Evolutionary conservation across 2,888 invertebrate species (phyloP), one percentile per base, ranked within the genome.

Genomic region (Acanthosoma haemorrhoidale): DNA sequence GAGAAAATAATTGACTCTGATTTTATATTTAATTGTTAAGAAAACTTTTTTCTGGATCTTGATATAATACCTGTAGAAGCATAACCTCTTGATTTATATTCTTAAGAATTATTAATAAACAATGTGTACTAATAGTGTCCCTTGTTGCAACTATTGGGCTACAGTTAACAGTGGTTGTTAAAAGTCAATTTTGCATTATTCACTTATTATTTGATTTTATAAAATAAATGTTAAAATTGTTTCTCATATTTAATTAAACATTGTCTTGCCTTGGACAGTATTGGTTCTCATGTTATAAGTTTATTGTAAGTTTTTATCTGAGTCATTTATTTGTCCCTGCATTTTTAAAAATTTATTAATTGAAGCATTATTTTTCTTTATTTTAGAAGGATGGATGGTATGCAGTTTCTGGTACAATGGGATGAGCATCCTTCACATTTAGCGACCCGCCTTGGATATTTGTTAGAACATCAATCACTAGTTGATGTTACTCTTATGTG

Each of bases 401-500:
- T 84, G 77, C 81, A 83, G 51, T 87, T 86, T 76, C 84, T 86
- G 77, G 83, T 88, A 71, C 87, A 87, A 78, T 87, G 87, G 84
- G 86, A 87, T 79, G 87, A 86, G 78, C 88, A 89, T 80, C 85
- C 88, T 29, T 84, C 86, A 75, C 86, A 87, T 78, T 81, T 88
- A 75, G 84, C 87, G 78, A 85, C 86, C 66, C 84, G 86, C 77
- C 85, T 90, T 77, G 88, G 88, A 73, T 86, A 87, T 77, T 81
- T 89, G 43, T 82, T 90, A 77, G 88, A 88, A 80, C 86, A 87
- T 78, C 89, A 89, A 79, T 86, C 86, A 70, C 82, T 89, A 73
- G 89, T 90, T 43, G 90, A 90, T 79, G 85, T 89, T 79, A 88
- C 88, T 64, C 84, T 90, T 58, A 87, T 87, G 83, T 90, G 89